Conservation (phyloP, 2,888 invertebrate species). For the Pristionchus mayeri region DNA sequence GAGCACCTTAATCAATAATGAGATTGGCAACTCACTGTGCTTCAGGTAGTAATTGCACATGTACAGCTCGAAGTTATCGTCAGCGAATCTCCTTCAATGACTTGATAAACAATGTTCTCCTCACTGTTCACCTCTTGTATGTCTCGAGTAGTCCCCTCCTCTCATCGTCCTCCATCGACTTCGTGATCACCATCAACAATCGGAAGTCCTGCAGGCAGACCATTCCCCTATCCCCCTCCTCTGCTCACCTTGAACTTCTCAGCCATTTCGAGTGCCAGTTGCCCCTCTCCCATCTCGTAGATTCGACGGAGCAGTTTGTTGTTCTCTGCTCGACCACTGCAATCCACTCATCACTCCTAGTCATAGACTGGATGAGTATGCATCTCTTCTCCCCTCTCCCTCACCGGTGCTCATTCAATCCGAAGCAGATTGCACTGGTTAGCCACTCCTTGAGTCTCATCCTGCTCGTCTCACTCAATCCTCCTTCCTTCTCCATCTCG, state of each 20-base stretch:
- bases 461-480: neutral
- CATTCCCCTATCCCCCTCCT: neutral
- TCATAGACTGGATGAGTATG: neutral
- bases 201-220: conserved; percentile 43
- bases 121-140: conserved; percentile 33
- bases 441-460: conserved; percentile 3
- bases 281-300: conserved; percentile 42
- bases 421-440: neutral
- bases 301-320: conserved; percentile 40
- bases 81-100: conserved; percentile 13
- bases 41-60: conserved; percentile 49
- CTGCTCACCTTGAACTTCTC: conserved; percentile 40
- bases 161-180: conserved; percentile 39
- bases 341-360: neutral
- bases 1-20: too few relatives aligned
- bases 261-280: conserved; percentile 46
- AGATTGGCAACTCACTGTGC: conserved; percentile 18
- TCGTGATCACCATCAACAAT: conserved; percentile 32
- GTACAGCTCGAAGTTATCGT: conserved; percentile 48
- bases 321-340: conserved; percentile 36
- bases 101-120: neutral
- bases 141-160: conserved; percentile 4
- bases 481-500: conserved; percentile 16
- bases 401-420: conserved; percentile 45
- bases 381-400: neutral